These are phyloP conservation scores for Pyrrhia umbra DNA, from an alignment of 2,888 invertebrate genomes.

Conservation along the genomic window DNA sequence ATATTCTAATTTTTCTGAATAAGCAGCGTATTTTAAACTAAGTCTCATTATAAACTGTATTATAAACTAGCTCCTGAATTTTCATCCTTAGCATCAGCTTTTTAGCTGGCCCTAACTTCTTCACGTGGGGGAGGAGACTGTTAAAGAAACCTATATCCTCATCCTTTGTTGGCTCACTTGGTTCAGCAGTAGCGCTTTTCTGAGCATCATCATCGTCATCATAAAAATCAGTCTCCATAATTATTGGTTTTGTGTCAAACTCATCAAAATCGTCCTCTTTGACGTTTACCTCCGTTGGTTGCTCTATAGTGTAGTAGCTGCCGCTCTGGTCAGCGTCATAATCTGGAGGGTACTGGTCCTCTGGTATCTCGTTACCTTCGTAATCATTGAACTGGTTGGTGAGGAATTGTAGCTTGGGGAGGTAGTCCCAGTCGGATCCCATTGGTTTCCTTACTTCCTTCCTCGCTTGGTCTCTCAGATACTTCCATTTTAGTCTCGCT, in stretches of 20 bases:
- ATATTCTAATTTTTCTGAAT: conserved; percentile 23
- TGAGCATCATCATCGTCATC: conserved; percentile 84
- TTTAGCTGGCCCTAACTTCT: conserved; percentile 85
- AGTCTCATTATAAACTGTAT: conserved; percentile 85
- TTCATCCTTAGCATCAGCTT: conserved; percentile 87
- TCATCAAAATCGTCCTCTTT: conserved; percentile 88
- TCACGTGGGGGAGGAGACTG: conserved; percentile 85
- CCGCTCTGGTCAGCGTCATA: conserved; percentile 76
- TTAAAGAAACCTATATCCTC: conserved; percentile 88
- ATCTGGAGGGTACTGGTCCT: conserved; percentile 72
- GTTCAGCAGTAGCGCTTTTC: conserved; percentile 67
- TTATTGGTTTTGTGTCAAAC: conserved; percentile 86
- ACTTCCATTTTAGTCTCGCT: conserved; percentile 87
- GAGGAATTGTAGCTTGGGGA: conserved; percentile 83
- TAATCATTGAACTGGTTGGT: conserved; percentile 86
- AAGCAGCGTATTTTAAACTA: conserved; percentile 54
- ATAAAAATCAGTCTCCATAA: conserved; percentile 86
- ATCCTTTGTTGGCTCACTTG: conserved; percentile 76
- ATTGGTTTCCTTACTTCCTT: conserved; percentile 84
- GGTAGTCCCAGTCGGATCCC: conserved; percentile 84
- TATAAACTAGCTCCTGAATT: conserved; percentile 86
- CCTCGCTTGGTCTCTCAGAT: conserved; percentile 85
- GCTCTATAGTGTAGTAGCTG: conserved; percentile 75
- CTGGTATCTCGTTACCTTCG: conserved; percentile 76
- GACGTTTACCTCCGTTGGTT: conserved; percentile 64